Evolutionary conservation across 2,888 invertebrate genomes (phyloP), one percentile per base, ranked within the genome.

Genomic region (Glaucopsyche alexis): DNA sequence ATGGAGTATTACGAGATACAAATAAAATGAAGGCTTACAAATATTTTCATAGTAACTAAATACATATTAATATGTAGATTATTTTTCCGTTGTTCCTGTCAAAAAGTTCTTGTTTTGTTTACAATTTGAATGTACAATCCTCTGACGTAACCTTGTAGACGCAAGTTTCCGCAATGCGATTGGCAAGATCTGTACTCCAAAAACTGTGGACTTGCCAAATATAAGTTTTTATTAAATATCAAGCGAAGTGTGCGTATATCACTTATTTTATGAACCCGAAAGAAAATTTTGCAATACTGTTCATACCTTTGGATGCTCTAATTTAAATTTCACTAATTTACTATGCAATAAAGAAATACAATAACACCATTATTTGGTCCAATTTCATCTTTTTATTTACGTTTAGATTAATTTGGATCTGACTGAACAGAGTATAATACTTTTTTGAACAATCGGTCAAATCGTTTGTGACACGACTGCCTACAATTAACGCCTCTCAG

Each of bases 151-250:
- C 69, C 45, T 69, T 45, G 69, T 29, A 69, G 69, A 69, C 14
- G 14, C 47, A 14, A 19, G 71, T 76, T 78, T 77, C 79, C 78
- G 78, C 79, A 80, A 75, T 80, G 78, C 78, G 78, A 79, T 77
- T 79, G 77, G 77, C 78, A 78, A 78, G 72, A 71, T 69, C 19
- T 29, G 14, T 19, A 47, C 13, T 16, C 69, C 67, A 67, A 69
- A 49, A 29, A 47, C 49, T 19, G 67, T 29, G 49, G 49, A 49
- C 19, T 29, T 69, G 69, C 69, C 69, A 69, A 69, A 47, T 29
- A 60, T 60, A 38, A 60, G 29, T 60, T 60, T 38, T 60, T 60
- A 60, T 60, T 60, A 60, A 60, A 38, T 60, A 60, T 60, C 38
- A 60, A 38, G 2, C 29, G 38, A 38, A 60, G 60, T 60, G 13